These are phyloP conservation scores for Epirrhoe tristata DNA, from an alignment of 2,888 invertebrate species.

Conservation along the genomic window DNA sequence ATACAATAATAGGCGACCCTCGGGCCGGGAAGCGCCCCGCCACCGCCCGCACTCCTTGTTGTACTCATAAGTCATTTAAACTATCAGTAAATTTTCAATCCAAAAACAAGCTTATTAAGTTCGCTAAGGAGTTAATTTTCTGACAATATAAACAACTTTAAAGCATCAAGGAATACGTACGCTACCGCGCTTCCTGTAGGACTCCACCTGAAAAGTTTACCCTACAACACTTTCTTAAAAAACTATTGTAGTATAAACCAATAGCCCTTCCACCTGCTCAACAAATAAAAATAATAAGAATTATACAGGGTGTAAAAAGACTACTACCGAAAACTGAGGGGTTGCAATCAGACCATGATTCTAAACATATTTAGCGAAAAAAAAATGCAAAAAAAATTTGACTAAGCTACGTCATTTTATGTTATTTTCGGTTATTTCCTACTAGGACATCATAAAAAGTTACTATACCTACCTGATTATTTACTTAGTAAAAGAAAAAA, in stretches of 20 bases:
- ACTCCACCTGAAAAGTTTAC: slow-evolving; percentile 6
- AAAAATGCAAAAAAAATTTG: too few relatives aligned
- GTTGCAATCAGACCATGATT: too few relatives aligned
- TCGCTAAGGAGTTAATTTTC: background rate
- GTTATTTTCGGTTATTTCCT: too few relatives aligned
- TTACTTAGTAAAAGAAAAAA: too few relatives aligned
- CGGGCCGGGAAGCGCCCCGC: background rate
- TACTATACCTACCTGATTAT: too few relatives aligned
- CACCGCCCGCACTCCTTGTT: background rate
- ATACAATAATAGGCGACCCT: background rate
- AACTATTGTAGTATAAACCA: background rate
- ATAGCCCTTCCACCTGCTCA: background rate
- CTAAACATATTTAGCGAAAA: too few relatives aligned
- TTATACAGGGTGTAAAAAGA: too few relatives aligned
- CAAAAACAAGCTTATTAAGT: background rate
- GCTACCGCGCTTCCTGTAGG: slow-evolving; percentile 18
- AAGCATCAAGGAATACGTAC: background rate
- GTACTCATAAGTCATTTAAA: background rate
- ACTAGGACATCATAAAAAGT: too few relatives aligned
- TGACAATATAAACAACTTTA: background rate
- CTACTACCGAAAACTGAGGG: too few relatives aligned
- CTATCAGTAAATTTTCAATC: background rate
- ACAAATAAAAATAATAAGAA: background rate
- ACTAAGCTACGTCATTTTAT: too few relatives aligned
- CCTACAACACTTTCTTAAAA: background rate